Evolutionary conservation across 2,113 vertebrate genomes (phyloP).

Genomic region (Dromaius novaehollandiae): DNA sequence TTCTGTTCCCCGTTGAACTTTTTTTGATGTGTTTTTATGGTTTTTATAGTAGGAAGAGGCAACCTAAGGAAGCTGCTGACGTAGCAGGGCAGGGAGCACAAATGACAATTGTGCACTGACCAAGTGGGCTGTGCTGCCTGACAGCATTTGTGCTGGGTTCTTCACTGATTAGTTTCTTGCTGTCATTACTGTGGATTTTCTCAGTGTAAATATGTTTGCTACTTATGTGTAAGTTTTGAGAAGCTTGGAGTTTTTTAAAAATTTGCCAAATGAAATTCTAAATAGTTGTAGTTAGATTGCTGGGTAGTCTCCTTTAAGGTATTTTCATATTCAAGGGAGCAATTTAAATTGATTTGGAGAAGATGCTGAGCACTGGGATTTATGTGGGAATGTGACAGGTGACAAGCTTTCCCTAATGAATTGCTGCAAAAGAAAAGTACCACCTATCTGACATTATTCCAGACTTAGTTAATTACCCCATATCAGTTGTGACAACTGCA

Average conservation of each 20-base stretch:
- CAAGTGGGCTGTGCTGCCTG: not conserved
- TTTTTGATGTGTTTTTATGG: not conserved
- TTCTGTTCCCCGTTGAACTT: not conserved
- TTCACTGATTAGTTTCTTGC: not conserved
- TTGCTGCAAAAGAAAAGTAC: conserved; percentile 38
- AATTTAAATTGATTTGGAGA: not conserved
- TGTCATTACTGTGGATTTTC: not conserved
- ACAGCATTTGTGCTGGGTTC: not conserved
- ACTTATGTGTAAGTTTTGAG: not conserved
- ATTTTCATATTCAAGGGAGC: not conserved
- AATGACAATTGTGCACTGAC: not conserved
- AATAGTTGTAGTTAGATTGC: not conserved
- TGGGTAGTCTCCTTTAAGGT: not conserved
- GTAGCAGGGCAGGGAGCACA: not conserved
- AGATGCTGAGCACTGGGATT: not conserved
- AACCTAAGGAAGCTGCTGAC: not conserved
- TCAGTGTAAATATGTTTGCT: not conserved
- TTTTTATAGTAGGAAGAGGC: not conserved
- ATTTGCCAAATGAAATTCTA: not conserved
- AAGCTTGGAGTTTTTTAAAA: not conserved
- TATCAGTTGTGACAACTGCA: conserved; percentile 51
- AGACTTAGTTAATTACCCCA: conserved; percentile 36
- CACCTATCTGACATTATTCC: conserved; percentile 48
- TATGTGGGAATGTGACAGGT: conserved; percentile 28
- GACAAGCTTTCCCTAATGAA: conserved; percentile 46